Evolutionary conservation across 2,797 vertebrate genomes (phyloP).

Genomic region (Brotula barbata): DNA sequence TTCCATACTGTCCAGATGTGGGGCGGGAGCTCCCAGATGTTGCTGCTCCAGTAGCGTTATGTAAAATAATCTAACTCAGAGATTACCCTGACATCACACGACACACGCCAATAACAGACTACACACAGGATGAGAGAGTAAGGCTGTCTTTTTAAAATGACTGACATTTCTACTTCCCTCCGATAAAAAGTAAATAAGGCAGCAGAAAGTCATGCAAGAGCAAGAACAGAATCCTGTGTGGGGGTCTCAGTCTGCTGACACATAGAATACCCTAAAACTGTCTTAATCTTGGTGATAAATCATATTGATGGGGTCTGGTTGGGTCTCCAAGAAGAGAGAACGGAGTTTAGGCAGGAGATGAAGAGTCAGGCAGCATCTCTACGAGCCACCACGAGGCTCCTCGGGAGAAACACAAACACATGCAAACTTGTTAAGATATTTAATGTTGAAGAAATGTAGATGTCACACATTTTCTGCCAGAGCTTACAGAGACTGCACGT

Average conservation of each 20-base stretch:
- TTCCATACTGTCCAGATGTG: conserved; percentile 46
- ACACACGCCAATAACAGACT: conserved; percentile 44
- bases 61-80: conserved; percentile 56
- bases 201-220: conserved; percentile 22
- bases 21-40: conserved; percentile 61
- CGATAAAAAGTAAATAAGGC: conserved; percentile 3
- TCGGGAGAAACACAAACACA: conserved; percentile 32
- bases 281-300: conserved; percentile 46
- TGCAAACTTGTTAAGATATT: conserved; percentile 33
- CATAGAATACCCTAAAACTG: conserved; percentile 31
- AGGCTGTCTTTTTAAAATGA: conserved; percentile 52
- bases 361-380: conserved; percentile 14
- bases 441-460: conserved; percentile 15
- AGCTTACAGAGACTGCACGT: not conserved
- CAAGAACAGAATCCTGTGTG: conserved; percentile 23
- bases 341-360: too few species aligned
- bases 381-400: not conserved
- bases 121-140: conserved; percentile 48
- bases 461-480: not conserved
- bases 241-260: conserved; percentile 38
- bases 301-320: conserved; percentile 36
- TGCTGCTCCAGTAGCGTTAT: conserved; percentile 51
- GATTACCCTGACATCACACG: conserved; percentile 50
- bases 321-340: conserved; percentile 1
- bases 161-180: conserved; percentile 43